A percentile compares a stretch with the other conserved stretches of the same genome.
These are phyloP conservation scores for Percina caprodes DNA, from an alignment of 2,113 vertebrate genomes.

Conservation along the genomic window DNA sequence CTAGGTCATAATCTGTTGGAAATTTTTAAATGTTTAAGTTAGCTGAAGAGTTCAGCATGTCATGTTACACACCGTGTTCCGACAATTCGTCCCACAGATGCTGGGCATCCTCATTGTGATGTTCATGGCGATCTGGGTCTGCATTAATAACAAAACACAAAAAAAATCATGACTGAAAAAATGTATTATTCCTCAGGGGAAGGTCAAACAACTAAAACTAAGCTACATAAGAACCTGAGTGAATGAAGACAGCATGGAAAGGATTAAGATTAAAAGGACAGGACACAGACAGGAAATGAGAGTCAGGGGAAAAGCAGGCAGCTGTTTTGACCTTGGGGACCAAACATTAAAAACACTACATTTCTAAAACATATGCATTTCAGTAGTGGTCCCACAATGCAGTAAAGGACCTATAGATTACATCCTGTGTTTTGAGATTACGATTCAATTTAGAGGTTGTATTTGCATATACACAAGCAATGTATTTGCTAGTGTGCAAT, in stretches of 20 bases:
- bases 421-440: background rate
- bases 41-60: background rate
- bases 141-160: constrained; percentile 35
- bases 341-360: background rate
- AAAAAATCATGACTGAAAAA: background rate
- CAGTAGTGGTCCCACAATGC: background rate
- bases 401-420: background rate
- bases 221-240: background rate
- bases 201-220: background rate
- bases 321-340: constrained; percentile 25
- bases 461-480: background rate
- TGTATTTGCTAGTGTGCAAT: background rate
- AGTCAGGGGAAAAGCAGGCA: background rate
- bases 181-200: background rate
- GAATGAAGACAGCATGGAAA: background rate
- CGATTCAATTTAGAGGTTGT: background rate
- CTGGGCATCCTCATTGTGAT: constrained; percentile 67
- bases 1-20: background rate
- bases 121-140: constrained; percentile 63
- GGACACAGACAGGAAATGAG: constrained; percentile 50
- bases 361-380: background rate
- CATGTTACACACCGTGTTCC: constrained; percentile 72
- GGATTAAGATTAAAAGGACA: constrained; percentile 41
- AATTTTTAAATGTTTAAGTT: background rate
- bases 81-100: constrained; percentile 84